A percentile compares a stretch with the other conserved stretches of the same genome.
Conservation (phyloP, 2,888 invertebrate genomes). For the Rhogogaster chlorosoma region DNA sequence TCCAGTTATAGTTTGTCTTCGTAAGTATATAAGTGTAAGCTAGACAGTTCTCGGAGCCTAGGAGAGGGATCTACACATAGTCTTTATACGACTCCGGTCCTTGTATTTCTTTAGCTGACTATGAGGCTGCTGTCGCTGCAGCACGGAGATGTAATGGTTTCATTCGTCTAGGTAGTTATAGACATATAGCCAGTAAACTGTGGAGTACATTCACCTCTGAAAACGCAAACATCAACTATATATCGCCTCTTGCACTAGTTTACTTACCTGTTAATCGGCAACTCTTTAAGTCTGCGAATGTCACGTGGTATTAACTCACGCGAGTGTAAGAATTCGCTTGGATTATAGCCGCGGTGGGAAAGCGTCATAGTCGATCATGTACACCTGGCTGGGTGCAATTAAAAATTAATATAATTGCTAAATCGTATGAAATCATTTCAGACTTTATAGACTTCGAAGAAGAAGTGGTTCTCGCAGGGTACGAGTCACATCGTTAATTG, state of each 20-base stretch:
- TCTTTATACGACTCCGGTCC: background rate
- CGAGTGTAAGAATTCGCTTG: background rate
- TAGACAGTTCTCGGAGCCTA: no score
- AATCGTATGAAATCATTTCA: no score
- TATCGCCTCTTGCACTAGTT: constrained; percentile 41
- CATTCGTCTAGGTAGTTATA: background rate
- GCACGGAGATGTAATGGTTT: background rate
- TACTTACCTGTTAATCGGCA: constrained; percentile 73
- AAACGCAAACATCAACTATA: constrained; percentile 60
- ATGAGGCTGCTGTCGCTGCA: background rate
- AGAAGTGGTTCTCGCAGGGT: no score
- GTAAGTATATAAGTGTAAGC: background rate
- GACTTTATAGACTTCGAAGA: no score
- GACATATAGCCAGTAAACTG: constrained; percentile 17
- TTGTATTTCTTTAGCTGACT: background rate
- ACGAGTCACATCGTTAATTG: no score
- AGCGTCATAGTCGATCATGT: background rate
- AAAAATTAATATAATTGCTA: background rate
- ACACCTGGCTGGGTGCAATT: background rate
- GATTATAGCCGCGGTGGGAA: background rate
- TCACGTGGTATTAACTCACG: constrained; percentile 45
- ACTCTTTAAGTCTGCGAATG: constrained; percentile 67
- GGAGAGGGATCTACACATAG: background rate
- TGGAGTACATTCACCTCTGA: constrained; percentile 74
- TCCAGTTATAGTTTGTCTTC: background rate